phyloP scores from a whole-genome alignment of 2,113 vertebrate genomes.

The Poeciliopsis retropinna region DNA sequence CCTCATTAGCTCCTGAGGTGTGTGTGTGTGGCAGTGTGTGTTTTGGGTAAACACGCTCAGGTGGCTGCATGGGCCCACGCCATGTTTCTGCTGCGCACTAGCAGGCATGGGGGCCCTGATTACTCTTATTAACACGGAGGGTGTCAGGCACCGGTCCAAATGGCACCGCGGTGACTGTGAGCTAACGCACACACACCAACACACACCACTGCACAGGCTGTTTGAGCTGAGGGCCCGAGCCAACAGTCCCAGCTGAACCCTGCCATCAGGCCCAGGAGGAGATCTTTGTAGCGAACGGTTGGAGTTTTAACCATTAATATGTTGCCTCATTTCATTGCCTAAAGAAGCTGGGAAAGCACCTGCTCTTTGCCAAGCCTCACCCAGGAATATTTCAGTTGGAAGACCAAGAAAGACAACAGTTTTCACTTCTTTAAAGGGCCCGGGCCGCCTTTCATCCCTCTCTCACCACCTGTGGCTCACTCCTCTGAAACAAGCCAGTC shows the following conservation, averaged over 20 bases:
- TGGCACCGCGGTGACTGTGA: conserved; percentile 89
- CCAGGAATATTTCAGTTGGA: conserved; percentile 32
- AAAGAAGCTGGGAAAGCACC: conserved; percentile 24
- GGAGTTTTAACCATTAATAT: conserved; percentile 88
- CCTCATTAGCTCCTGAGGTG: conserved; percentile 72
- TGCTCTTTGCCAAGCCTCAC: conserved; percentile 33
- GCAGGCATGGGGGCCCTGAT: conserved; percentile 97
- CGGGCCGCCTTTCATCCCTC: conserved; percentile 17
- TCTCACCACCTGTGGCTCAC: conserved; percentile 51
- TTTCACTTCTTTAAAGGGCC: conserved; percentile 4
- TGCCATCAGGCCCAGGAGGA: conserved; percentile 89
- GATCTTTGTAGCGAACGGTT: conserved; percentile 90
- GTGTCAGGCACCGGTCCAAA: conserved; percentile 94
- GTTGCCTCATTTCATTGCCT: conserved; percentile 63
- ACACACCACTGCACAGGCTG: conserved; percentile 72
- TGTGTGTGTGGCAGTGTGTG: conserved; percentile 73
- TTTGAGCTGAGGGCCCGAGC: conserved; percentile 77
- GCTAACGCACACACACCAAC: conserved; percentile 69
- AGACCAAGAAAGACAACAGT: conserved; percentile 18
- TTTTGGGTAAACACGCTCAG: conserved; percentile 86
- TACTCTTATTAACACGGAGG: conserved; percentile 97
- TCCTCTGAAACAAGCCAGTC: conserved; percentile 40
- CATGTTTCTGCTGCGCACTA: conserved; percentile 91
- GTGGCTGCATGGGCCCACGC: conserved; percentile 76
- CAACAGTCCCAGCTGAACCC: conserved; percentile 90